Conservation (phyloP, 2,888 invertebrate species). For the Ceramica pisi region DNA sequence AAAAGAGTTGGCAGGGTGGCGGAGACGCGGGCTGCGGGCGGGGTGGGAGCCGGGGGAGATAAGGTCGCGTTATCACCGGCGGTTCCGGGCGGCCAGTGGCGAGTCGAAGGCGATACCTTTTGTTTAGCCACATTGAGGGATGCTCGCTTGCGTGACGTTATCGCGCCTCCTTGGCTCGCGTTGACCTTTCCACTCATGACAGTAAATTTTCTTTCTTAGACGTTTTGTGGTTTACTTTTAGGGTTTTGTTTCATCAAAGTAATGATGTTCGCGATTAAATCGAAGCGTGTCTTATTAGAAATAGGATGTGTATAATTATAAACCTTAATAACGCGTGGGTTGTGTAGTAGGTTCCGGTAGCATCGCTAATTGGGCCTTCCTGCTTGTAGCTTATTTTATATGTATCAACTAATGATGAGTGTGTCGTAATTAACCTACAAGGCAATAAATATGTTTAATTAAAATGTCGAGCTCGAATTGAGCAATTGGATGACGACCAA, state of each 20-base stretch:
- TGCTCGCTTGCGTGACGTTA: constrained; percentile 89
- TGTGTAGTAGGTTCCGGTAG: constrained; percentile 47
- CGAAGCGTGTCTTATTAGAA: constrained; percentile 59
- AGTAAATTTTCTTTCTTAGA: constrained; percentile 87
- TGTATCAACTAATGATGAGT: constrained; percentile 30
- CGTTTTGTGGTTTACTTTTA: constrained; percentile 80
- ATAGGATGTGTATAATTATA: constrained; percentile 70
- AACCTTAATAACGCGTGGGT: constrained; percentile 70
- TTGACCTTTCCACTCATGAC: constrained; percentile 87
- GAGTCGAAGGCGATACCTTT: constrained; percentile 89
- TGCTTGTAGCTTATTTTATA: constrained; percentile 36
- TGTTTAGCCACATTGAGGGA: constrained; percentile 89
- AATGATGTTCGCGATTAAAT: constrained; percentile 77
- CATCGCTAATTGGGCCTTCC: constrained; percentile 57
- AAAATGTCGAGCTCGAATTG: background rate
- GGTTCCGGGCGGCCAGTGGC: constrained; percentile 87
- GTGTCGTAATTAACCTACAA: constrained; percentile 30
- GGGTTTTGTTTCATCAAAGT: constrained; percentile 74
- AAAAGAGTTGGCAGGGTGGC: constrained; percentile 88
- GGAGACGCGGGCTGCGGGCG: constrained; percentile 73
- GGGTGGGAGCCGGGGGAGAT: constrained; percentile 79
- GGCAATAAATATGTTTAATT: constrained; percentile 1
- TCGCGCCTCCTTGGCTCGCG: constrained; percentile 80
- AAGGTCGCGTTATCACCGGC: constrained; percentile 87
- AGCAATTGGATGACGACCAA: background rate